Evolutionary conservation across 1,140 invertebrate genomes (phyloP).

Genomic region (Hypothenemus hampei): DNA sequence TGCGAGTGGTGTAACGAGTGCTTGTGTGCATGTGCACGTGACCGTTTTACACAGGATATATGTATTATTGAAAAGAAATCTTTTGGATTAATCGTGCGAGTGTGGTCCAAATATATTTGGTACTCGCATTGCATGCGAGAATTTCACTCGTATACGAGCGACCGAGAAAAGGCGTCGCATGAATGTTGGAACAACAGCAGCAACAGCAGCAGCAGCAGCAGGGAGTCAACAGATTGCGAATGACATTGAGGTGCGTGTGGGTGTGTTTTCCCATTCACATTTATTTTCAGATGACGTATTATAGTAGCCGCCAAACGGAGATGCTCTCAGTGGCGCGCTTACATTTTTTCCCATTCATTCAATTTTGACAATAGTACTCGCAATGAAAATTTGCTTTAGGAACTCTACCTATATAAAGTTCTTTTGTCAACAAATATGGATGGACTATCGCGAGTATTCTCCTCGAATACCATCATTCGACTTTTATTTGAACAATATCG

Average conservation of each 20-base stretch:
- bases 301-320: slow-evolving; percentile 15
- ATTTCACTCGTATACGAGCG: background rate
- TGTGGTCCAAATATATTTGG: background rate
- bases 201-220: too few relatives aligned
- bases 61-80: background rate
- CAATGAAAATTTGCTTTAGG: background rate
- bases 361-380: background rate
- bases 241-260: slow-evolving; percentile 42
- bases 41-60: background rate
- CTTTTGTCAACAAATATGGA: background rate
- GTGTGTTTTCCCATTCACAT: slow-evolving; percentile 38
- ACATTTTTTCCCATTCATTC: background rate
- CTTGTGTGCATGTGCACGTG: background rate
- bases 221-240: slow-evolving; percentile 30
- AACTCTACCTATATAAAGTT: background rate
- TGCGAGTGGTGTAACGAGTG: slow-evolving; percentile 3
- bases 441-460: background rate
- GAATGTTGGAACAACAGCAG: slow-evolving; percentile 19
- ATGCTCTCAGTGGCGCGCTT: slow-evolving; percentile 12
- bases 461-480: background rate
- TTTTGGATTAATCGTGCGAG: background rate
- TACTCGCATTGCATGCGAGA: background rate
- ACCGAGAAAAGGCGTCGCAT: slow-evolving; percentile 12
- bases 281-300: slow-evolving; percentile 29
- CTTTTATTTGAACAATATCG: background rate